Base-by-base conservation (phyloP, 2,113 vertebrate genomes). In the Panthera leo region DNA sequence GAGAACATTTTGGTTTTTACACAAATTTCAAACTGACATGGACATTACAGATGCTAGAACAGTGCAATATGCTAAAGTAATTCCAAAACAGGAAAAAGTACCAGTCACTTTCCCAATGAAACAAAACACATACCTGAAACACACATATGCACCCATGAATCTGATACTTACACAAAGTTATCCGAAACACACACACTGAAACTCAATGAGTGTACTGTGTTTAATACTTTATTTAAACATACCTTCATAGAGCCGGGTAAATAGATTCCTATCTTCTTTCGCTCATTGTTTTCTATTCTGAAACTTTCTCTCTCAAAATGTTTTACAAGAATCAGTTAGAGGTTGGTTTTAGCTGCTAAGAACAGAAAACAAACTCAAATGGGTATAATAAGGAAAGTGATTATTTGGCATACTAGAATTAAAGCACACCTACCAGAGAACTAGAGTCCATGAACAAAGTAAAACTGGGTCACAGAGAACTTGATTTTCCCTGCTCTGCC, bases 11-110 rank as follows among this genome's bases (percentile, higher is more conserved):
- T 91, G 1, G 27, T 92, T 42, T 58, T 95, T 71, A 53, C 8
- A 42, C 51, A 92, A 86, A 88, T 93, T 85, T 89, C 58, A 97
- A 83, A 83, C 21, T 53, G 36, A 58, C 36, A 80, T 71, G 45
- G 82, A 84, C 0, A 68, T 23, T 34, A 73, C 0, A 53, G 29
- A 87, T 25, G 61, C 5, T 25, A 2, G 58, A 58, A 16, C 29
- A 87, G 2, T 78, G 5, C 88, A 93, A 88, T 51, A 79, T 58
- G 85, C 18, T 6, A 95, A 90, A 19, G 9, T 31, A 53, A 36
- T 29, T 53, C 2, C 1, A 61, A 88, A 93, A 76, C 7, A 93
- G 61, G 4, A 89, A 94, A 34, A 34, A 4, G 2, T 65, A 34
- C 11, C 12, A 68, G 31, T 34, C 1, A 85, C n/a, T 87, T 84